Evolutionary conservation across 2,113 vertebrate species (phyloP).

Genomic region (Paedocypris sp.): DNA sequence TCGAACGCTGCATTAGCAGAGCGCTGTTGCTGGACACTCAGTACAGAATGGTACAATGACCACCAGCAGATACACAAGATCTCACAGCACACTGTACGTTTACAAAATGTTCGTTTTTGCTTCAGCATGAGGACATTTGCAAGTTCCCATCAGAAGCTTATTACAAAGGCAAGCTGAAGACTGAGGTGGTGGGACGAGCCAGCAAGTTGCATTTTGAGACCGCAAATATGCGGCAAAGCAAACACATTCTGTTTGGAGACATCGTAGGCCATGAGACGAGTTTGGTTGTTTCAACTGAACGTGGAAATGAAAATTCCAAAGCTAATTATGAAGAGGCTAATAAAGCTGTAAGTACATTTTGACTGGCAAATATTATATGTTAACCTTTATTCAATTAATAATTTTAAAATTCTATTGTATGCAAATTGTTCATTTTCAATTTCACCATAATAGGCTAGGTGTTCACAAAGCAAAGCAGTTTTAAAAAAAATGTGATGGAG

Average conservation of each 20-base stretch:
- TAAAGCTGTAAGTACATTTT: slow-evolving; percentile 16
- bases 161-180: background rate
- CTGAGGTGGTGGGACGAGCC: background rate
- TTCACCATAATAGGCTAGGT: too few species aligned
- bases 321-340: background rate
- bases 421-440: too few species aligned
- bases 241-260: slow-evolving; percentile 11
- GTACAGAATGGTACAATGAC: slow-evolving; percentile 76
- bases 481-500: too few species aligned
- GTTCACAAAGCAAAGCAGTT: too few species aligned
- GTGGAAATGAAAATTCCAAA: slow-evolving; percentile 12
- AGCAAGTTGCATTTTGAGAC: background rate
- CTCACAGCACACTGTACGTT: too few species aligned
- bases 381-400: too few species aligned
- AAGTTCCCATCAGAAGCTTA: slow-evolving; percentile 2
- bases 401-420: background rate
- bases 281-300: slow-evolving; percentile 12
- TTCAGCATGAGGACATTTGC: slow-evolving; percentile 6
- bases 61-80: too few species aligned
- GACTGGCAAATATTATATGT: too few species aligned
- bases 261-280: background rate
- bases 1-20: slow-evolving; percentile 56
- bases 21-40: slow-evolving; percentile 64
- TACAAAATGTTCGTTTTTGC: too few species aligned
- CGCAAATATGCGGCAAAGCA: background rate